A percentile compares a stretch with the other conserved stretches of the same genome.
Evolutionary conservation across 2,888 invertebrate genomes (phyloP).

Genomic region (Erebia palarica): DNA sequence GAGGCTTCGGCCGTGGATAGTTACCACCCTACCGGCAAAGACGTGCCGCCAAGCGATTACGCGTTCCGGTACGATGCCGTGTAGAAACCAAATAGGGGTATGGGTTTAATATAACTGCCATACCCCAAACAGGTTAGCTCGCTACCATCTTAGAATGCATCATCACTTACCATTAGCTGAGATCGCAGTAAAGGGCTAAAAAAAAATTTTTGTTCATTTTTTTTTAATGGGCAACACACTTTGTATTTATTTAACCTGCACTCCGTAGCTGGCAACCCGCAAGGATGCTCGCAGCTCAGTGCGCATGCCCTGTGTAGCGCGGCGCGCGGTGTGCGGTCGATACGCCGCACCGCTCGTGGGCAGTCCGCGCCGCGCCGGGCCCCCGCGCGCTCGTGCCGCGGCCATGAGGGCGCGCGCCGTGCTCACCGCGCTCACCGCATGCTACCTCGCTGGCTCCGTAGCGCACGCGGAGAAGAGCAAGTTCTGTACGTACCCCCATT

Average conservation of each 20-base stretch:
- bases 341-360: conserved; percentile 45
- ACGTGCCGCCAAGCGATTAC: too few species aligned
- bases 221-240: background rate
- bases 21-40: too few species aligned
- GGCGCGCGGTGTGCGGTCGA: conserved; percentile 44
- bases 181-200: too few species aligned
- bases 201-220: too few species aligned
- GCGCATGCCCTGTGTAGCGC: conserved; percentile 42
- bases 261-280: conserved; percentile 38
- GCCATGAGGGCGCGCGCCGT: conserved; percentile 75
- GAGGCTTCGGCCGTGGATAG: too few species aligned
- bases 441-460: conserved; percentile 57
- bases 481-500: conserved; percentile 70
- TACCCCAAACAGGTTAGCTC: too few species aligned
- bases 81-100: too few species aligned
- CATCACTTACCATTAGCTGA: too few species aligned
- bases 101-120: too few species aligned
- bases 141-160: too few species aligned
- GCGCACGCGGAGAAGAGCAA: conserved; percentile 79
- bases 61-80: too few species aligned
- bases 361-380: conserved; percentile 63
- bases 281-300: conserved; percentile 34
- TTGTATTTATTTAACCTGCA: conserved; percentile 6
- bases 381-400: conserved; percentile 59
- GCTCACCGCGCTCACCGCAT: conserved; percentile 61